Base-by-base conservation (phyloP, 37 sponge, comb jelly and placozoan species). In the Ianthella basta region DNA sequence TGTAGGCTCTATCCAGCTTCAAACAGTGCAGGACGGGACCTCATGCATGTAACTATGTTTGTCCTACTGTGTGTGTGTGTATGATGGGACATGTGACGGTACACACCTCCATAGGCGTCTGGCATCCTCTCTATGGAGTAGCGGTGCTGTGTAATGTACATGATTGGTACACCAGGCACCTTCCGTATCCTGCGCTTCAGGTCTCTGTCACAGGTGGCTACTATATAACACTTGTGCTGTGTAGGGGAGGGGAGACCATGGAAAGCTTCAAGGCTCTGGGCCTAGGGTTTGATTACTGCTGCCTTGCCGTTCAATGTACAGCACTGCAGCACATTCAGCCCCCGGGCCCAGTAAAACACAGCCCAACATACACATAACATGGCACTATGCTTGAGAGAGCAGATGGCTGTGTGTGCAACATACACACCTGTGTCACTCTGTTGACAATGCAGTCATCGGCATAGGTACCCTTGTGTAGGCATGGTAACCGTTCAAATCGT, bases 401-500 rank as follows among this genome's bases (percentile, higher is more conserved):
- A 78, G 70, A 68, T 1, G 15, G 33, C 68, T 65, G n/a, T n/a
- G n/a, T n/a, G n/a, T n/a, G n/a, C n/a, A 44, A 33, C 23, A 29
- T 0, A 10, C 55, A 55, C 80, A 95, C 95, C 90, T 93, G 92
- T 57, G 89, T 92, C 44, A 96, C 97, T 82, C 99, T 90, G 69
- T 94, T 93, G 5, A 98, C 97, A 16, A 98, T 85, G 60, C 99
- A 98, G 84, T 98, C 99, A 61, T 98, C 99, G 20, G 99, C 99
- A 83, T 98, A 98, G 24, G 99, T 98, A 23, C 99, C 99, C 41
- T 94, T 92, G 87, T 98, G 99, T 57, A 92, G 81, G 81, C 99
- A 98, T 0, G 97, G 95, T 18, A 98, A 87, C 36, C 93, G 84
- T 85, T 98, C 95, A 89, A 98, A 94, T 35, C 97, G 92, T 25